Conservation (phyloP, 1,140 invertebrate species). For the Pseudomyrmex concolor region DNA sequence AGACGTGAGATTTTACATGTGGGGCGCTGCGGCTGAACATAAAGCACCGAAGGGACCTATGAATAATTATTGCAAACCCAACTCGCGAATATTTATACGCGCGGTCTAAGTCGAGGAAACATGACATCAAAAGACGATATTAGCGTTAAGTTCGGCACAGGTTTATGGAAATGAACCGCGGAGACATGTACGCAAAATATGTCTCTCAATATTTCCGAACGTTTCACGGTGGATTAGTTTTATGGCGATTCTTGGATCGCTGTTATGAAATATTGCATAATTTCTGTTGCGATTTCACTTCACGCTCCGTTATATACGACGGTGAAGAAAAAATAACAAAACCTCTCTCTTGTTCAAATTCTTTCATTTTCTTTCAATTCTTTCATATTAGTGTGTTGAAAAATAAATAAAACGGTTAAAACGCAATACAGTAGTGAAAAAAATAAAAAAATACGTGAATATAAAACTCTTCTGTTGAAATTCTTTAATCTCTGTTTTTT, state of each 20-base stretch:
- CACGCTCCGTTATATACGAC: too few species aligned
- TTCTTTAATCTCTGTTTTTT: too few species aligned
- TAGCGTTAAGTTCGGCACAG: slow-evolving; percentile 28
- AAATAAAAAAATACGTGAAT: too few species aligned
- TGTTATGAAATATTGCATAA: not conserved
- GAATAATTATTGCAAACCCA: slow-evolving; percentile 44
- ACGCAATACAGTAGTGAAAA: too few species aligned
- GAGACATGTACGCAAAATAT: not conserved
- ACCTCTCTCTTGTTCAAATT: too few species aligned
- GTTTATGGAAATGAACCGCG: slow-evolving; percentile 43
- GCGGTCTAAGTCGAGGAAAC: slow-evolving; percentile 38
- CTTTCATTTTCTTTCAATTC: too few species aligned
- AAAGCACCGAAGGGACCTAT: slow-evolving; percentile 48
- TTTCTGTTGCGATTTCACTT: not conserved
- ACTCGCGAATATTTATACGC: slow-evolving; percentile 24
- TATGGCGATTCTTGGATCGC: not conserved
- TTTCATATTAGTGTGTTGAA: too few species aligned
- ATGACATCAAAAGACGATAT: slow-evolving; percentile 41
- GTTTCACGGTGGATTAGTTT: not conserved
- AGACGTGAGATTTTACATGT: slow-evolving; percentile 29
- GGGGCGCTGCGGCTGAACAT: slow-evolving; percentile 37
- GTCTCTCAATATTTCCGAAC: not conserved
- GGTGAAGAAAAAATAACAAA: too few species aligned
- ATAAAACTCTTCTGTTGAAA: too few species aligned
- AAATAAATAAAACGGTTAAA: too few species aligned